These are phyloP conservation scores for Setophaga petechia DNA, from an alignment of 2,113 vertebrate genomes.

Conservation along the genomic window DNA sequence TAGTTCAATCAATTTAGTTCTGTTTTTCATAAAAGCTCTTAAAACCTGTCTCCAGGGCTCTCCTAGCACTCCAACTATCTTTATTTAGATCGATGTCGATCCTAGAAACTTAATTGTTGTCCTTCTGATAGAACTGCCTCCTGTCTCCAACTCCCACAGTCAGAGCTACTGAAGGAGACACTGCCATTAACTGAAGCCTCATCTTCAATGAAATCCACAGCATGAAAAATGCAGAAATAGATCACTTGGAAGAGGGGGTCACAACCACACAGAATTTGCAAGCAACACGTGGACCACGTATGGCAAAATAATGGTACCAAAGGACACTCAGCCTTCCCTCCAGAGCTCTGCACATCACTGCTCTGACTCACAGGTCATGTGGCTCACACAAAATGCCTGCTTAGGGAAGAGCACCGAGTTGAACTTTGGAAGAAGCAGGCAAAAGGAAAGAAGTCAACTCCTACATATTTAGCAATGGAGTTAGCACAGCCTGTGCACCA, in stretches of 20 bases:
- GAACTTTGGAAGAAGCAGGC: neutral
- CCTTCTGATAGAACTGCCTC: neutral
- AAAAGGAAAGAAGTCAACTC: neutral
- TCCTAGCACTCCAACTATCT: neutral
- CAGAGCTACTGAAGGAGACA: neutral
- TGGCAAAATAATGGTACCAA: neutral
- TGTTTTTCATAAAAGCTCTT: neutral
- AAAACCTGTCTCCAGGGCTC: neutral
- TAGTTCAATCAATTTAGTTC: neutral
- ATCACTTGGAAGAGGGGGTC: neutral
- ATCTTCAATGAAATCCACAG: neutral
- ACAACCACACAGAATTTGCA: neutral
- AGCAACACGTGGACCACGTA: rapidly evolving
- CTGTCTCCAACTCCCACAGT: neutral
- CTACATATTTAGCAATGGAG: neutral
- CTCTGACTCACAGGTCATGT: rapidly evolving
- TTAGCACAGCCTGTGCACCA: neutral
- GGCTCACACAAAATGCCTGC: neutral
- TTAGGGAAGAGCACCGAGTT: neutral
- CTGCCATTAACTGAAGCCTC: neutral
- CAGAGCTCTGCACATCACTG: neutral
- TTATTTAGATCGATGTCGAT: neutral
- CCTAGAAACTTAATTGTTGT: neutral
- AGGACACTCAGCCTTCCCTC: neutral
- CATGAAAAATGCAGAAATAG: neutral